Percentiles rank a stretch among this genome's conserved stretches.
These are phyloP conservation scores for Phrixothrix hirtus DNA, from an alignment of 2,888 invertebrate genomes.

Conservation along the genomic window DNA sequence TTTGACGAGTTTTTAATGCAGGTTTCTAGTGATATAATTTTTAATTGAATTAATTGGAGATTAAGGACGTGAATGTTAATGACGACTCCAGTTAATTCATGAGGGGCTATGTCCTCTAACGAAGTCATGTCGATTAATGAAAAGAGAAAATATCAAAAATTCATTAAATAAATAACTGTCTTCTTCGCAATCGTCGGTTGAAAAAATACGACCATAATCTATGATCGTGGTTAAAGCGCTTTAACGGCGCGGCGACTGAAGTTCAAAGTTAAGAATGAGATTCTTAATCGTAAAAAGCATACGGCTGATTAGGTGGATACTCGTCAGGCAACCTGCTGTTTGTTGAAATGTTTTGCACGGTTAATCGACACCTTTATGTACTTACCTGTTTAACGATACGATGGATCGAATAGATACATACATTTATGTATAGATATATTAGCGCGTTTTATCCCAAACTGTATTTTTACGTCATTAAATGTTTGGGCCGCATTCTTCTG, in stretches of 20 bases:
- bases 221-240: slow-evolving; percentile 9
- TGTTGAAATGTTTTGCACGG: slow-evolving; percentile 8
- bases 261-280: slow-evolving; percentile 12
- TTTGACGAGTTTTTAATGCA: too few relatives aligned
- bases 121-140: not conserved
- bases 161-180: slow-evolving; percentile 3
- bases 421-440: too few relatives aligned
- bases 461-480: not conserved
- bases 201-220: too few relatives aligned
- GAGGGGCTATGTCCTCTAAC: not conserved
- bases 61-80: too few relatives aligned
- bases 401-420: not conserved
- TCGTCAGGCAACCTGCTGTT: slow-evolving; percentile 7
- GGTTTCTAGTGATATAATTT: too few relatives aligned
- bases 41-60: too few relatives aligned
- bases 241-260: slow-evolving; percentile 17
- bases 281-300: slow-evolving; percentile 15
- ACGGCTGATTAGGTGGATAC: slow-evolving; percentile 6
- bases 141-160: not conserved
- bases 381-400: slow-evolving; percentile 3
- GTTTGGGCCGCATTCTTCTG: slow-evolving; percentile 57
- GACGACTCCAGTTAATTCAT: too few relatives aligned
- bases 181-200: not conserved
- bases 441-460: slow-evolving; percentile 3
- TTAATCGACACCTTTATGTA: slow-evolving; percentile 12